Evolutionary conservation across 2,113 vertebrate genomes (phyloP), one percentile per base, ranked within the genome.

Genomic region (Suricata suricatta): DNA sequence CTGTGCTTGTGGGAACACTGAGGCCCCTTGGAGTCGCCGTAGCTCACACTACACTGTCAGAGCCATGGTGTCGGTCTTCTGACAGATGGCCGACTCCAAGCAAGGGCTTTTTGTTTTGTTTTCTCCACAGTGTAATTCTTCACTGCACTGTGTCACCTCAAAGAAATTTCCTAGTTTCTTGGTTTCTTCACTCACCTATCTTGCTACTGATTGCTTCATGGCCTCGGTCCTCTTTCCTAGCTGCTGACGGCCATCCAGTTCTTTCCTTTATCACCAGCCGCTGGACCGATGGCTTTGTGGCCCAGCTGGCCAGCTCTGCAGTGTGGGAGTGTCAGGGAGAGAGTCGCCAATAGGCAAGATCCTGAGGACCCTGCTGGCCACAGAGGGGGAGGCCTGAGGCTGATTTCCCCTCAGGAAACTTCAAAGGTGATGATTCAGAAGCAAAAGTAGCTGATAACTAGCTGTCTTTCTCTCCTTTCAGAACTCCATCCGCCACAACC

Each of bases 401-500:
- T 31, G 12, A 25, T 64, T 7, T 64, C 63, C 50, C 10, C 3
- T 69, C 2, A 16, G 41, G 88, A 35, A 16, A 44, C 35, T 57
- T 57, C 8, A 11, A 57, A 47, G 25, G 33, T 60, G 21, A 38
- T 25, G 15, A 57, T 82, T 94, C 72, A 79, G 80, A 64, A 91
- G 63, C 17, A 57, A 57, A 76, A 57, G 33, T 31, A 44, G 16
- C 69, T 60, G 80, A 71, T 33, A 11, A 71, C 72, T 9, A 8
- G 29, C 66, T 3, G 0, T 74, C 71, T 88, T 84, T 83, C 69
- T 98, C 87, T 96, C 38, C 83, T 96, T 77, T n/a, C 98, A 99
- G 99, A 99, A 99, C 88, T 99, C 99, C 10, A 99, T 99, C 69
- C 99, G 99, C 17, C 99, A 99, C 98, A 99, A 99, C 96, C 99